Conservation (phyloP, 2,888 invertebrate genomes). For the Podabrus alpinus region DNA sequence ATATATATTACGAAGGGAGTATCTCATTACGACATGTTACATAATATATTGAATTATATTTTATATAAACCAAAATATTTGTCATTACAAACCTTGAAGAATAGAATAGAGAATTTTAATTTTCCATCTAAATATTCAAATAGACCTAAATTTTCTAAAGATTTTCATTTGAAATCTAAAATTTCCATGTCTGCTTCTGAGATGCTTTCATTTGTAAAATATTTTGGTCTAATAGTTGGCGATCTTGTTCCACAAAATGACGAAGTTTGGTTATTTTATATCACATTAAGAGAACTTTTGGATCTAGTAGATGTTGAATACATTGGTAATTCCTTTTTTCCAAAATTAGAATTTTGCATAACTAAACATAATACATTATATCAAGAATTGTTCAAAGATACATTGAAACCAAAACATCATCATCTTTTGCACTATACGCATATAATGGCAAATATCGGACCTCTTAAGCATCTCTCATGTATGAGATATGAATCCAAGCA, state of each 20-base stretch:
- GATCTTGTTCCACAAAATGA: conserved; percentile 38
- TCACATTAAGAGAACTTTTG: conserved; percentile 36
- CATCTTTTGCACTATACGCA: conserved; percentile 36
- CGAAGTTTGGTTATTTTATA: conserved; percentile 34
- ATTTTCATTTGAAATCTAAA: conserved; percentile 21
- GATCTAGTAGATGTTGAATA: conserved; percentile 28
- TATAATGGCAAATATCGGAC: conserved; percentile 32
- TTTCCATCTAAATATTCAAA: background rate
- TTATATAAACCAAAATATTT: background rate
- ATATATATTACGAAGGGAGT: conserved; percentile 14
- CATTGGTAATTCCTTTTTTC: background rate
- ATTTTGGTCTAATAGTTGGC: conserved; percentile 38
- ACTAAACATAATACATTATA: conserved; percentile 28
- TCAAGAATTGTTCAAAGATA: conserved; percentile 30
- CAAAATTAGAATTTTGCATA: conserved; percentile 19
- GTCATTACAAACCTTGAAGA: background rate
- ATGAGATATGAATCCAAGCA: conserved; percentile 39
- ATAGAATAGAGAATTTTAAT: background rate
- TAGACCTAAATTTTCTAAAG: conserved; percentile 1
- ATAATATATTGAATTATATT: background rate
- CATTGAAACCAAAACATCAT: conserved; percentile 38
- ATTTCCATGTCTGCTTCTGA: conserved; percentile 35
- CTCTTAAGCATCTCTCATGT: conserved; percentile 30
- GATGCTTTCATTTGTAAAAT: conserved; percentile 37
- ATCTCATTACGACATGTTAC: background rate